Evolutionary conservation across 2,888 invertebrate genomes (phyloP).

Genomic region (Anagyrus pseudococci): DNA sequence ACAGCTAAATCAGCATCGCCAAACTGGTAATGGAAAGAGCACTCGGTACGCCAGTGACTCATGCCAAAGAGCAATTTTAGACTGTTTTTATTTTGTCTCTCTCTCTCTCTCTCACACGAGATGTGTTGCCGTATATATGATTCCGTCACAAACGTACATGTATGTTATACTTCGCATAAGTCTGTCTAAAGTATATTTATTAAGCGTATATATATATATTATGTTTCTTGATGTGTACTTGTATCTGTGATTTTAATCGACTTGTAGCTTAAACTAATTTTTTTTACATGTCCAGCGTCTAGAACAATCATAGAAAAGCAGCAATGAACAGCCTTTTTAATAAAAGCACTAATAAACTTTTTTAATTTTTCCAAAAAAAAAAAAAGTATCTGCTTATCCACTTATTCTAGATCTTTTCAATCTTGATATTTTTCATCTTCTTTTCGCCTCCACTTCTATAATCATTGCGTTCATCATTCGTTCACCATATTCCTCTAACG

Average conservation of each 20-base stretch:
- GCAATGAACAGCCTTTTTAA: conserved; percentile 20
- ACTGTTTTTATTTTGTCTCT: background rate
- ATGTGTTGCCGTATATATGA: no score
- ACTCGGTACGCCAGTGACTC: background rate
- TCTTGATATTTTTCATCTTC: no score
- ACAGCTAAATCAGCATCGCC: conserved; percentile 32
- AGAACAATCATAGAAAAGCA: conserved; percentile 2
- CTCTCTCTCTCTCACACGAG: no score
- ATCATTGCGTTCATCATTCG: background rate
- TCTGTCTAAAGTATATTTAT: conserved; percentile 14
- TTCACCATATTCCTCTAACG: background rate
- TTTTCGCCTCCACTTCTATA: background rate
- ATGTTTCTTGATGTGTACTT: conserved; percentile 25
- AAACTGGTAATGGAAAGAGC: conserved; percentile 38
- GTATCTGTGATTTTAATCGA: conserved; percentile 34
- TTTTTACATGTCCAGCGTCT: conserved; percentile 1
- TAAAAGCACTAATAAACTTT: conserved; percentile 26
- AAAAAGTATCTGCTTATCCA: no score
- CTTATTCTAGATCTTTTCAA: no score
- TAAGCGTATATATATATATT: conserved; percentile 13
- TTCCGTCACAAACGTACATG: no score
- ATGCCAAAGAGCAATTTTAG: conserved; percentile 37
- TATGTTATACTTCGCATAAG: background rate
- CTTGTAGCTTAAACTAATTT: conserved; percentile 15
- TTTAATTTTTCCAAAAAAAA: conserved; percentile 14